Conservation (phyloP, 2,113 vertebrate genomes). For the Podocnemis expansa region DNA sequence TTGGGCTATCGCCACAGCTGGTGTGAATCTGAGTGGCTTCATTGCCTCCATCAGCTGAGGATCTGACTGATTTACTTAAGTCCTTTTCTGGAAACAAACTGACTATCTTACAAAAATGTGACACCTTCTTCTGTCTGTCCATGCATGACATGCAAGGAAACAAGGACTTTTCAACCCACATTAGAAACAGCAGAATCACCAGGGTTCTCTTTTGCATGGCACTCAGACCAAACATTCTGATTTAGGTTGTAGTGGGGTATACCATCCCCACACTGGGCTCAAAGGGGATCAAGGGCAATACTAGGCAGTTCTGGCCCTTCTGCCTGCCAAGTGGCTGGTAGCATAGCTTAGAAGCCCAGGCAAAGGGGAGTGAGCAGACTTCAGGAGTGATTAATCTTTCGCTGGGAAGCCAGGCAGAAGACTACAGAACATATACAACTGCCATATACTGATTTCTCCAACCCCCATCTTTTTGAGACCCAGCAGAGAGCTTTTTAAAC, state of each 20-base stretch:
- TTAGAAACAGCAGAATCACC: neutral
- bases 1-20: neutral
- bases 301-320: neutral
- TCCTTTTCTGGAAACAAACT: fast-evolving
- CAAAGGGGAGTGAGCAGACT: neutral
- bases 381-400: neutral
- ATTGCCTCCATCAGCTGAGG: fast-evolving
- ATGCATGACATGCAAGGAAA: neutral
- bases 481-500: too few species aligned
- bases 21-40: neutral
- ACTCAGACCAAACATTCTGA: fast-evolving
- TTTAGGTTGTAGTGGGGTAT: neutral
- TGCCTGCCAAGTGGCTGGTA: too few species aligned
- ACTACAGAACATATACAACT: too few species aligned
- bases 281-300: neutral
- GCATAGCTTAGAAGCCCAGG: neutral
- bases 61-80: neutral
- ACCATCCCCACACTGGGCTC: neutral
- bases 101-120: neutral
- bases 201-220: neutral
- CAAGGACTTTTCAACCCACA: neutral
- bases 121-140: neutral
- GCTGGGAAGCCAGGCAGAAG: too few species aligned
- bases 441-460: too few species aligned
- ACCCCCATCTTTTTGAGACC: too few species aligned